Evolutionary conservation across 1,140 invertebrate species (phyloP).

Genomic region (Scaptomyza montana): DNA sequence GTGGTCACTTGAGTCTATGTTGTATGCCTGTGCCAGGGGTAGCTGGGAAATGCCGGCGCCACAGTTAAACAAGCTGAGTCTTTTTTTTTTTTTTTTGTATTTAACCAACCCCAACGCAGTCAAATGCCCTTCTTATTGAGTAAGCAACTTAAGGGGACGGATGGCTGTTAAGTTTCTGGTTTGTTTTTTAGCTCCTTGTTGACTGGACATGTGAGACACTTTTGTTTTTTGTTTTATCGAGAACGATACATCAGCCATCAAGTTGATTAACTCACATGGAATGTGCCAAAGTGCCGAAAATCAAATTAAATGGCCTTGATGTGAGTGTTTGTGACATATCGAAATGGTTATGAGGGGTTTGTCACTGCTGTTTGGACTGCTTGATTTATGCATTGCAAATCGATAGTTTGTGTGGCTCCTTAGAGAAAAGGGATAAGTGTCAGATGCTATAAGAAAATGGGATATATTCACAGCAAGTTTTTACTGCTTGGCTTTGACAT

Average conservation of each 20-base stretch:
- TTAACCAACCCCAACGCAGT: conserved; percentile 51
- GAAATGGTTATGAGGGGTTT: conserved; percentile 44
- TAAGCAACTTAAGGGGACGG: conserved; percentile 39
- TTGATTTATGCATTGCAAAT: conserved; percentile 75
- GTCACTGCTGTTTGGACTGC: conserved; percentile 3
- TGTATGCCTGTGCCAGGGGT: neutral
- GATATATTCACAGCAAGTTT: conserved; percentile 47
- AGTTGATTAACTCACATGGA: conserved; percentile 72
- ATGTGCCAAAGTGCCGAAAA: conserved; percentile 73
- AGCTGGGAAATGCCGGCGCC: conserved; percentile 24
- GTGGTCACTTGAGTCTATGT: conserved; percentile 22
- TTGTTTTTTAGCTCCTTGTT: conserved; percentile 52
- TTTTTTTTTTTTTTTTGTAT: neutral
- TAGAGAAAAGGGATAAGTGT: conserved; percentile 76
- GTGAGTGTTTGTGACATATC: conserved; percentile 80
- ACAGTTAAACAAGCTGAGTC: neutral
- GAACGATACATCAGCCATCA: conserved; percentile 76
- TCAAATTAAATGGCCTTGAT: conserved; percentile 82
- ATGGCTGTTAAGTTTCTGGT: conserved; percentile 7
- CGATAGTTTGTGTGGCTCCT: conserved; percentile 74
- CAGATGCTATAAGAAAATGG: conserved; percentile 40
- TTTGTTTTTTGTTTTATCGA: conserved; percentile 80
- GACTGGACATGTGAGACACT: conserved; percentile 54
- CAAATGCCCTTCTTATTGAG: conserved; percentile 55
- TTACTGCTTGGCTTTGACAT: conserved; percentile 20